Conservation (phyloP, 1,140 invertebrate species). For the Carposina sasakii region DNA sequence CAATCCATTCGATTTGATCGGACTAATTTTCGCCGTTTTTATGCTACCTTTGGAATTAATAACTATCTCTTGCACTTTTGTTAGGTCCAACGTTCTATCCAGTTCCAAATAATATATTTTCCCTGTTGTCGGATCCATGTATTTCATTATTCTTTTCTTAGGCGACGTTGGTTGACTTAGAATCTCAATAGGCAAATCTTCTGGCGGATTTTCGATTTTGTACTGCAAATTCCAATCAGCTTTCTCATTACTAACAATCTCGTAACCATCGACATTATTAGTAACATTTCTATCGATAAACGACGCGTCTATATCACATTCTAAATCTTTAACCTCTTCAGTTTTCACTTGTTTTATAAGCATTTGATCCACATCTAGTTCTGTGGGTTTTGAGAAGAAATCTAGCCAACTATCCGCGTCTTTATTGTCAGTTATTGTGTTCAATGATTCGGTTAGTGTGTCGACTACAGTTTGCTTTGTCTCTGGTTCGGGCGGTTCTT, state of each 20-base stretch:
- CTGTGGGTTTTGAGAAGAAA: constrained; percentile 49
- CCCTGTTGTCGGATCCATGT: constrained; percentile 54
- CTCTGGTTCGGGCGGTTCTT: not conserved
- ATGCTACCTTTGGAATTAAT: constrained; percentile 39
- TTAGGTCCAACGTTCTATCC: constrained; percentile 50
- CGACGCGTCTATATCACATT: constrained; percentile 5
- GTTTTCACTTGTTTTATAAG: constrained; percentile 41
- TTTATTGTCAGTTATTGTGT: not conserved
- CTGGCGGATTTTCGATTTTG: not conserved
- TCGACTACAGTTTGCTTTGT: not conserved
- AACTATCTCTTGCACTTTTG: constrained; percentile 55
- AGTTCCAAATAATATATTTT: constrained; percentile 65
- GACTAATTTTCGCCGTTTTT: constrained; percentile 48
- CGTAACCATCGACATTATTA: too few relatives aligned
- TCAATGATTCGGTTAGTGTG: not conserved
- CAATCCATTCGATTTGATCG: constrained; percentile 44
- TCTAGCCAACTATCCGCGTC: constrained; percentile 51
- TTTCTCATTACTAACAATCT: too few relatives aligned
- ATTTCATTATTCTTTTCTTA: constrained; percentile 59
- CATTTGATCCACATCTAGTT: constrained; percentile 61
- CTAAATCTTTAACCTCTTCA: constrained; percentile 14
- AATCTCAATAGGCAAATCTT: constrained; percentile 32
- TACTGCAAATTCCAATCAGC: too few relatives aligned
- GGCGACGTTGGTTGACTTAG: constrained; percentile 21
- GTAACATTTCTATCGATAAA: too few relatives aligned